A percentile compares a stretch with the other conserved stretches of the same genome.
Evolutionary conservation across 1,140 invertebrate species (phyloP).

Genomic region (Doryteuthis pealeii): DNA sequence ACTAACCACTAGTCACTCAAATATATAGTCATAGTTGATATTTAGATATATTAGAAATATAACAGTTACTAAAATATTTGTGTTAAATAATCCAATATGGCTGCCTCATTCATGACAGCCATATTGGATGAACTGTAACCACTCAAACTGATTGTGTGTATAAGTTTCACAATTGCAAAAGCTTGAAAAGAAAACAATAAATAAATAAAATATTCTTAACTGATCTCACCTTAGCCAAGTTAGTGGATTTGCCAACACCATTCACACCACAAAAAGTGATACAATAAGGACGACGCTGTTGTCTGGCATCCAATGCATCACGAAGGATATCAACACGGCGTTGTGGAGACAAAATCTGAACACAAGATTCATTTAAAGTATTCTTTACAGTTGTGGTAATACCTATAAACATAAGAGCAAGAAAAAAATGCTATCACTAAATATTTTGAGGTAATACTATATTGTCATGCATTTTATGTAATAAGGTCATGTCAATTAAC

Average conservation of each 20-base stretch:
- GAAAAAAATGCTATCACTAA: constrained; percentile 1
- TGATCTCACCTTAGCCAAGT: constrained; percentile 82
- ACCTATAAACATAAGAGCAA: constrained; percentile 62
- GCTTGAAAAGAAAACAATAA: background rate
- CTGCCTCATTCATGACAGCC: too few relatives aligned
- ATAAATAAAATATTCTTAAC: background rate
- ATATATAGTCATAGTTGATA: too few relatives aligned
- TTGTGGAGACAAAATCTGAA: constrained; percentile 91
- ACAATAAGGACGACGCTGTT: constrained; percentile 83
- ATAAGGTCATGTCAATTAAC: too few relatives aligned
- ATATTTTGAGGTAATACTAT: background rate
- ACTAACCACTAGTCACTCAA: too few relatives aligned
- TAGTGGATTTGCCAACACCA: constrained; percentile 99
- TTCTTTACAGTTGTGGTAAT: constrained; percentile 79
- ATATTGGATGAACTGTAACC: too few relatives aligned
- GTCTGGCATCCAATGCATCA: constrained; percentile 86
- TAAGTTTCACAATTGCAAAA: too few relatives aligned
- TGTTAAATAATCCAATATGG: too few relatives aligned
- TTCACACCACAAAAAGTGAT: constrained; percentile 99
- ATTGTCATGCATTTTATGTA: too few relatives aligned
- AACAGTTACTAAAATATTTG: too few relatives aligned
- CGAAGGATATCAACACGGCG: constrained; percentile 94
- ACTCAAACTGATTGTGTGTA: too few relatives aligned
- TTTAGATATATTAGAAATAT: too few relatives aligned
- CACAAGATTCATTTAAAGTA: constrained; percentile 65